A percentile compares a stretch with the other conserved stretches of the same genome.
Conservation (phyloP, 2,888 invertebrate genomes). For the Agapetus fuscipes region DNA sequence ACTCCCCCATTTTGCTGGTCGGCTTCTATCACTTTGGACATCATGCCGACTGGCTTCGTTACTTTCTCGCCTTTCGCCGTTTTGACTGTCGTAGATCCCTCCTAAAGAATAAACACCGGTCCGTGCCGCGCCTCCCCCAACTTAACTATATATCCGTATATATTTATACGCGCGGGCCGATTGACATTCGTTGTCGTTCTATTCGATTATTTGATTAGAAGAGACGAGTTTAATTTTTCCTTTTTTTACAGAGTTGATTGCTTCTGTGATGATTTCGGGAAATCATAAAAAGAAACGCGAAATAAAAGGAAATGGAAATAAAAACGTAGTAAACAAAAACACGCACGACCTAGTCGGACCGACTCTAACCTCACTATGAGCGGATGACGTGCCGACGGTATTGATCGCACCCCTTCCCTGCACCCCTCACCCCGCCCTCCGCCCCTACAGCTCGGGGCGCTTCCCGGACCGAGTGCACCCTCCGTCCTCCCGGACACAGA, state of each 20-base stretch:
- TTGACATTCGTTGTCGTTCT: too few relatives aligned
- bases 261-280: constrained; percentile 22
- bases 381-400: constrained; percentile 22
- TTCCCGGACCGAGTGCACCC: constrained; percentile 27
- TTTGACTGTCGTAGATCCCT: background rate
- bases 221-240: constrained; percentile 2
- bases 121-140: background rate
- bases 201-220: too few relatives aligned
- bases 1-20: constrained; percentile 80
- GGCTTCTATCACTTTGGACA: constrained; percentile 77
- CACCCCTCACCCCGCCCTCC: constrained; percentile 26
- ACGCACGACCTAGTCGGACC: constrained; percentile 40
- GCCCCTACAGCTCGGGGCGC: constrained; percentile 35
- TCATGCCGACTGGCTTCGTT: constrained; percentile 39
- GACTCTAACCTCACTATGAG: constrained; percentile 42
- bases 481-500: constrained; percentile 36
- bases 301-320: constrained; percentile 39
- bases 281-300: constrained; percentile 46
- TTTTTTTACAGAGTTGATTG: constrained; percentile 7
- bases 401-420: constrained; percentile 32
- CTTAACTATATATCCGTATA: too few relatives aligned
- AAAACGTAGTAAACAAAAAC: constrained; percentile 47
- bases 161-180: too few relatives aligned
- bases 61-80: background rate
- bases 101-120: background rate